phyloP scores from a whole-genome alignment of 2,888 invertebrate genomes.

The Leptothorax acervorum region DNA sequence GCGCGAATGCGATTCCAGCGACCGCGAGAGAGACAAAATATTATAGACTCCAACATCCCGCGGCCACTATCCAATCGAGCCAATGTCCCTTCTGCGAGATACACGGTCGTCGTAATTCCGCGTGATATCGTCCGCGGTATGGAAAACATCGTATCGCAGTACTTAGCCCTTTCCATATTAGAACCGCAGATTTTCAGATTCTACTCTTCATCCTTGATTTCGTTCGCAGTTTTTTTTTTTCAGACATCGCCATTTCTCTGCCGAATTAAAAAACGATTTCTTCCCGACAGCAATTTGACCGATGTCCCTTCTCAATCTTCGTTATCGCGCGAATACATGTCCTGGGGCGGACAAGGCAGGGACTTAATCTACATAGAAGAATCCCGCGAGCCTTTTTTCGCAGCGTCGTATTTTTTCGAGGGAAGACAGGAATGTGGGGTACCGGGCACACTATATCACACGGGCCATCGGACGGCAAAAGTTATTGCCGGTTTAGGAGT shows the following conservation, averaged over 20 bases:
- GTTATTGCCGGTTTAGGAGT: slow-evolving; percentile 78
- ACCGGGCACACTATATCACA: slow-evolving; percentile 76
- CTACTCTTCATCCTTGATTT: background rate
- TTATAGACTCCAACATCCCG: background rate
- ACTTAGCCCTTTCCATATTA: background rate
- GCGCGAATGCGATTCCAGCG: slow-evolving; percentile 48
- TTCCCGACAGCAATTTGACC: slow-evolving; percentile 1
- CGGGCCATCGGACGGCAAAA: slow-evolving; percentile 69
- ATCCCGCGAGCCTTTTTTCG: slow-evolving; percentile 43
- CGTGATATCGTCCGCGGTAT: background rate
- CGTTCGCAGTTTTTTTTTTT: background rate
- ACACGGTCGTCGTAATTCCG: slow-evolving; percentile 1
- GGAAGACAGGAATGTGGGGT: slow-evolving; percentile 51
- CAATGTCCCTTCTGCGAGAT: slow-evolving; percentile 38
- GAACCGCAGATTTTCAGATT: background rate
- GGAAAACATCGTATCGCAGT: background rate
- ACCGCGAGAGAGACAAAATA: background rate
- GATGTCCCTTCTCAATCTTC: slow-evolving; percentile 42
- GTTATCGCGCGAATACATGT: slow-evolving; percentile 40
- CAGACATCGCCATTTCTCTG: background rate
- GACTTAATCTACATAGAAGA: slow-evolving; percentile 65
- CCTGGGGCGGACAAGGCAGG: background rate
- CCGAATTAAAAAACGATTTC: background rate
- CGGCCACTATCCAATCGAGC: slow-evolving; percentile 36
- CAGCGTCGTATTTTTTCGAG: slow-evolving; percentile 66